Evolutionary conservation across 2,797 vertebrate genomes (phyloP).

Genomic region (Liasis olivaceus): DNA sequence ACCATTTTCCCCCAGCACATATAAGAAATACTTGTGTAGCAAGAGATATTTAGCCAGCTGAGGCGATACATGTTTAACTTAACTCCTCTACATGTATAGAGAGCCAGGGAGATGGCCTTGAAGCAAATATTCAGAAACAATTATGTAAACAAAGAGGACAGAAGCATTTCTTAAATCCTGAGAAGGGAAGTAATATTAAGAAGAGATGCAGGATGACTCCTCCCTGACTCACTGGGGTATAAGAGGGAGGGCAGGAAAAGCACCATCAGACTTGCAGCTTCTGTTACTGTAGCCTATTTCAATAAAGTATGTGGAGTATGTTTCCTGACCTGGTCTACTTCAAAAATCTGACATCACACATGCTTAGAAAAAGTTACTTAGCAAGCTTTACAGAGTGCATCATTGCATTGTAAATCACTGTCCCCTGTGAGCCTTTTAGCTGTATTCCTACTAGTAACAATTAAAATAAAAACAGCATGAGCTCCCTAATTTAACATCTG

Average conservation of each 20-base stretch:
- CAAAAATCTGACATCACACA: background rate
- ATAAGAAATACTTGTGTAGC: background rate
- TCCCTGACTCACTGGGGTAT: background rate
- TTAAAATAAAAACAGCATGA: background rate
- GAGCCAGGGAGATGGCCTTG: background rate
- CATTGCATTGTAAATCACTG: background rate
- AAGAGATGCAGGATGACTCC: background rate
- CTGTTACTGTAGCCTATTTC: background rate
- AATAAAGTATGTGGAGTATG: background rate
- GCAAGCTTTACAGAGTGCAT: background rate
- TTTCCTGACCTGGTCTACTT: background rate
- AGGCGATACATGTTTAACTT: background rate
- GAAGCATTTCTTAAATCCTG: background rate
- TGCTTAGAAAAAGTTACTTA: background rate
- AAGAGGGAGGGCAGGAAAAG: too few relatives aligned
- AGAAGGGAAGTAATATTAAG: background rate
- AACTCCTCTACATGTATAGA: background rate
- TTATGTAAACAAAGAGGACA: background rate
- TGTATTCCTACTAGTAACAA: background rate
- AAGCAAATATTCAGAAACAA: background rate
- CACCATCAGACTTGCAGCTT: background rate
- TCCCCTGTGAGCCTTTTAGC: background rate
- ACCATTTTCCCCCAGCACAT: background rate
- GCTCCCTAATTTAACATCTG: background rate
- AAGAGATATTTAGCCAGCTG: background rate